Base-by-base conservation (phyloP, 2,113 vertebrate genomes). In the Callospermophilus lateralis region DNA sequence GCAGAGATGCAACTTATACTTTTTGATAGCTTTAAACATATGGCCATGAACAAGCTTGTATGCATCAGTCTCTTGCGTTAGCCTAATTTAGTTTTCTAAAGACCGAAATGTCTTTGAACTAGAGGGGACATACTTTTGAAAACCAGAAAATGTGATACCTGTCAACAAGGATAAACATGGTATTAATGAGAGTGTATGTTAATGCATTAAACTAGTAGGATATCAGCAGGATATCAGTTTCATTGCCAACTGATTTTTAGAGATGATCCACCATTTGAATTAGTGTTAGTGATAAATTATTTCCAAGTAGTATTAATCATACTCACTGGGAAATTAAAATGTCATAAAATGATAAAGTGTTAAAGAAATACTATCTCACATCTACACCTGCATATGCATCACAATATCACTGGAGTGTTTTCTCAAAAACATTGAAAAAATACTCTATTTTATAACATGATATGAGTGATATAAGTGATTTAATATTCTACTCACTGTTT, bases 281-380 rank as follows among this genome's bases (percentile, higher is more conserved):
- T 98, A 98, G 90, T 97, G 96, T 94, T 96, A 81, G 92, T 97
- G 98, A 99, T 98, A 98, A 98, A 98, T 98, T 98, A 98, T 98
- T 98, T 98, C 97, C 96, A 90, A 98, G 97, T 86, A 81, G 95
- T 98, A 98, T 98, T 98, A 98, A 98, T 98, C 98, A 97, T 97
- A 97, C 94, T 98, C 95, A 96, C 96, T 93, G 96, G 95, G 96
- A 99, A 99, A 99, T 98, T 98, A 98, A 98, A 98, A 98, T 98
- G 98, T 98, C 98, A 98, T 95, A 98, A 98, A 92, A 98, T 98
- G 98, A 98, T 98, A 92, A 98, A 99, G 94, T 92, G 84, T 98
- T 98, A 98, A 99, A 98, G 98, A 98, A 99, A 98, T 70, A 67
- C 30, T 85, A 92, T 97, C 93, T 98, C 63, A 96, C 95, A 98